These are phyloP conservation scores for Muschampia plurimacula DNA, from an alignment of 2,888 invertebrate species.

Conservation along the genomic window DNA sequence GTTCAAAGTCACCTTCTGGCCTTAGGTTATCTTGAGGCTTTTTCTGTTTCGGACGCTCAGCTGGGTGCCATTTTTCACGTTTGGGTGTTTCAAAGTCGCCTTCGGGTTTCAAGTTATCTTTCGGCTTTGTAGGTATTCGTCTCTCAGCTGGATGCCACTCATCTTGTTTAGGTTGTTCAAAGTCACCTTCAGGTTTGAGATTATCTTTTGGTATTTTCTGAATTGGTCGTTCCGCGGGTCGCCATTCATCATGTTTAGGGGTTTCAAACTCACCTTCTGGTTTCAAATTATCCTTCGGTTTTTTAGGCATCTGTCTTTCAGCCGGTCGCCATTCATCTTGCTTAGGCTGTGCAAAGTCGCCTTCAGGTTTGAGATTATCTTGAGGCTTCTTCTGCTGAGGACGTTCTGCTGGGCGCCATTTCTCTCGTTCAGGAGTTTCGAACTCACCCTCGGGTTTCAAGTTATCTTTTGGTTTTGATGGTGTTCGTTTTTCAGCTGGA, in stretches of 20 bases:
- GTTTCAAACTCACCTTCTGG: slow-evolving; percentile 85
- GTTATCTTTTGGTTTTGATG: slow-evolving; percentile 71
- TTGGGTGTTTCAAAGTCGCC: no score
- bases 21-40: no score
- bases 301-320: slow-evolving; percentile 56
- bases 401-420: no score
- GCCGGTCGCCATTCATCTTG: background rate
- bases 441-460: no score
- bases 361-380: background rate
- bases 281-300: slow-evolving; percentile 66
- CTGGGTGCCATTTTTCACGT: no score
- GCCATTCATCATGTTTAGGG: slow-evolving; percentile 60
- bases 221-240: slow-evolving; percentile 61
- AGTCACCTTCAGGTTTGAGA: slow-evolving; percentile 64
- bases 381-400: slow-evolving; percentile 67
- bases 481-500: slow-evolving; percentile 62
- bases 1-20: slow-evolving; percentile 62
- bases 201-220: slow-evolving; percentile 64
- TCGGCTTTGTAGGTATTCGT: no score
- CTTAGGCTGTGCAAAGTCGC: background rate
- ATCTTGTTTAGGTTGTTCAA: slow-evolving; percentile 71
- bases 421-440: no score
- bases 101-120: no score
- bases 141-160: slow-evolving; percentile 68
- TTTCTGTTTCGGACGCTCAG: no score